Evolutionary conservation across 2,113 vertebrate genomes (phyloP).

Genomic region (Ptyas mucosa): DNA sequence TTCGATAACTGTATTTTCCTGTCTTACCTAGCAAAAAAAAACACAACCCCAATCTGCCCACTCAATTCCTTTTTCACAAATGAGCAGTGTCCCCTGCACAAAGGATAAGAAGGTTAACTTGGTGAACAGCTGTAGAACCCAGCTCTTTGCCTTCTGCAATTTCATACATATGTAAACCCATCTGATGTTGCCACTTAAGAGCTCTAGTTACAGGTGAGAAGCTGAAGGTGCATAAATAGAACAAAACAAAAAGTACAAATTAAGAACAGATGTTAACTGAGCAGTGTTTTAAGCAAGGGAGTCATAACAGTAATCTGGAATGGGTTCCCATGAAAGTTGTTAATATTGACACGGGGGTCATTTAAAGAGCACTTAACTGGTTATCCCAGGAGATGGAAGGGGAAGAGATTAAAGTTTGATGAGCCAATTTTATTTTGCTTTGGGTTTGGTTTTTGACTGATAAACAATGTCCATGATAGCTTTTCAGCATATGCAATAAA

Average conservation of each 20-base stretch:
- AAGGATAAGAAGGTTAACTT: slow-evolving; percentile 15
- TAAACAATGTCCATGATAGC: slow-evolving; percentile 30
- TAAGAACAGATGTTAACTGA: slow-evolving; percentile 62
- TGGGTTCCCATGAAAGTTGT: slow-evolving; percentile 66
- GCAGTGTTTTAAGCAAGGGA: slow-evolving; percentile 59
- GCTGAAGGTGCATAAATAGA: slow-evolving; percentile 18
- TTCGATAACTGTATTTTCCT: neutral
- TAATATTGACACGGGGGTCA: slow-evolving; percentile 66
- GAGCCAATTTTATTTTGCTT: slow-evolving; percentile 5
- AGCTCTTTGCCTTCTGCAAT: slow-evolving; percentile 26
- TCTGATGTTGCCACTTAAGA: slow-evolving; percentile 32
- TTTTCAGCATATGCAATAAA: slow-evolving; percentile 54
- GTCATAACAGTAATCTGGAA: slow-evolving; percentile 67
- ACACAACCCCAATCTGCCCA: neutral
- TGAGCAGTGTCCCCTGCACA: slow-evolving; percentile 22
- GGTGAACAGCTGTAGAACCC: slow-evolving; percentile 15
- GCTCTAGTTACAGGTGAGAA: slow-evolving; percentile 25
- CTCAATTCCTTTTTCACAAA: neutral
- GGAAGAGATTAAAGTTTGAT: slow-evolving; percentile 56
- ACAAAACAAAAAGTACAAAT: slow-evolving; percentile 56
- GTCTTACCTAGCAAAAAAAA: neutral
- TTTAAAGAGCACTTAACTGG: slow-evolving; percentile 60
- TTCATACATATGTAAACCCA: slow-evolving; percentile 19
- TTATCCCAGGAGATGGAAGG: slow-evolving; percentile 55
- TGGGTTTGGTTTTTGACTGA: neutral